Evolutionary conservation across 2,888 invertebrate species (phyloP).

Genomic region (Coecobrya sp.): DNA sequence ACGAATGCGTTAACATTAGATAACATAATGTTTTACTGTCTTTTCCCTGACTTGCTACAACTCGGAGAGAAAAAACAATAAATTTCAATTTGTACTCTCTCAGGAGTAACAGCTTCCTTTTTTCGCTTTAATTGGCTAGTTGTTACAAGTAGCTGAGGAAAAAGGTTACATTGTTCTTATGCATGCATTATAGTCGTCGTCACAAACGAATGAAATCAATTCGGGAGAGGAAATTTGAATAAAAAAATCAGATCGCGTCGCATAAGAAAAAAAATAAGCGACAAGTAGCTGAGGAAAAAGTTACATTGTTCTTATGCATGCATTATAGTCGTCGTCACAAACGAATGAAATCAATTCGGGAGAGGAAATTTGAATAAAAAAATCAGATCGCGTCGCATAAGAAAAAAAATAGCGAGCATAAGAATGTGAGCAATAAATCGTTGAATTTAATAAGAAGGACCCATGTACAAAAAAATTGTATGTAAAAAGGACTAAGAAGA

Average conservation of each 20-base stretch:
- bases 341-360: neutral
- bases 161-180: neutral
- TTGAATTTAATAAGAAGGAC: constrained; percentile 3
- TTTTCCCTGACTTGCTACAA: neutral
- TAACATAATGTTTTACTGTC: constrained; percentile 54
- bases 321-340: too few relatives aligned
- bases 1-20: constrained; percentile 53
- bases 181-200: too few relatives aligned
- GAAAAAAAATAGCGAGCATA: neutral
- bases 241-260: neutral
- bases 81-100: constrained; percentile 65
- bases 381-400: neutral
- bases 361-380: constrained; percentile 11
- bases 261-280: neutral
- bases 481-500: neutral
- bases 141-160: neutral
- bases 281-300: too few relatives aligned
- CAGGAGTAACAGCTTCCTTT: constrained; percentile 45
- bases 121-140: constrained; percentile 66
- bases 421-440: constrained; percentile 6
- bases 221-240: constrained; percentile 6
- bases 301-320: too few relatives aligned
- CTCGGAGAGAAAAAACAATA: constrained; percentile 46
- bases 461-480: neutral
- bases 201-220: too few relatives aligned